Evolutionary conservation across 2,797 vertebrate species (phyloP), one percentile per base, ranked within the genome.

Genomic region (Champsocephalus esox): DNA sequence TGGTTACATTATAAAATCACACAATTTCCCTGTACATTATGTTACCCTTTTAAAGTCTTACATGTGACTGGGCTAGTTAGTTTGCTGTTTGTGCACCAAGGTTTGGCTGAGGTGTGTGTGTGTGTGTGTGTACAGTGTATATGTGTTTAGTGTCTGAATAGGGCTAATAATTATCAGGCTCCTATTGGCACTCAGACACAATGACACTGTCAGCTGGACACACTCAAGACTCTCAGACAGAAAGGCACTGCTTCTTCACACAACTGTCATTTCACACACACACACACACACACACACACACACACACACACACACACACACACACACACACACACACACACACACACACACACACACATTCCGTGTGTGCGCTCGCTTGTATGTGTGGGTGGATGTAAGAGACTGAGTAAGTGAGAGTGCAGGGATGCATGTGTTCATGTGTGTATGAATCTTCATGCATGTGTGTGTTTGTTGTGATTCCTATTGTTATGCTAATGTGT

Each of bases 401-500:
- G n/a, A 43, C 38, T 62, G 52, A 57, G 54, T 13, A 14, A 61
- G 41, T 61, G 62, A 64, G 21, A 63, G 45, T 77, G 34, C 3
- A 11, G 41, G 17, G 54, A 17, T 71, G 41, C 62, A 72, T 55
- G 44, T 66, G 21, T 54, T 51, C 57, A 59, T 70, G 17, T 69
- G 44, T 5, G 0, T 74, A 69, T 50, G 52, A 73, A 79, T n/a
- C 5, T 59, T 49, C 12, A n/a, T 45, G 12, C 21, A 12, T 38
- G 34, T 58, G 59, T 49, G 4, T 62, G 58, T 83, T 57, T 86
- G 65, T 76, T 84, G 69, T 81, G 80, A 86, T 73, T 83, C 55
- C 70, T 43, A 69, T 87, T 91, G 79, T 89, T 82, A 90, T 92
- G 91, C 79, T 89, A 89, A 93, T 92, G 50, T 73, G 12, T 76